phyloP scores from a whole-genome alignment of 2,797 vertebrate genomes.

The Coregonus sp. region DNA sequence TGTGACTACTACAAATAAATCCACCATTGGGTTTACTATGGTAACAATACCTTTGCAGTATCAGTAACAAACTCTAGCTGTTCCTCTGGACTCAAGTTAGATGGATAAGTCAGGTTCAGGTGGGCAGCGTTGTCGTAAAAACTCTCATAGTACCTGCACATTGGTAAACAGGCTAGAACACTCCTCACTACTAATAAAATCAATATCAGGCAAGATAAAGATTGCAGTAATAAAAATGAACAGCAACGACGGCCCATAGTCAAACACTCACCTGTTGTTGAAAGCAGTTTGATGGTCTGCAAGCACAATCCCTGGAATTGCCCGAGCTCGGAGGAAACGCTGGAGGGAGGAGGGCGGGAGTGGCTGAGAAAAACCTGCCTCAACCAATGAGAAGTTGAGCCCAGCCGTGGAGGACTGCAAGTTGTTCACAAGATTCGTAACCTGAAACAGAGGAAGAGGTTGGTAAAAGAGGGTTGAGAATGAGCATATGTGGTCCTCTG shows the following conservation, averaged over 20 bases:
- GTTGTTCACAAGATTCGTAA: conserved; percentile 63
- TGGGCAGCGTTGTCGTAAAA: conserved; percentile 84
- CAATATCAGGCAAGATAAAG: not conserved
- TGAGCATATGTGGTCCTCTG: no score
- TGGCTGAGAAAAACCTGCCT: conserved; percentile 69
- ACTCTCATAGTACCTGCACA: conserved; percentile 88
- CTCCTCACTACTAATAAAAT: not conserved
- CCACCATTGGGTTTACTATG: not conserved
- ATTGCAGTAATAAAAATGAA: not conserved
- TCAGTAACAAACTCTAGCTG: conserved; percentile 79
- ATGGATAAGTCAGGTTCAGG: conserved; percentile 80
- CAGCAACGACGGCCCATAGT: not conserved
- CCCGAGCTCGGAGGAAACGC: conserved; percentile 83
- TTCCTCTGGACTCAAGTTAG: conserved; percentile 78
- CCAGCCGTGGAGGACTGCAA: conserved; percentile 35
- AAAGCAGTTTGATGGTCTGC: conserved; percentile 80
- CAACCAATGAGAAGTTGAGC: conserved; percentile 60
- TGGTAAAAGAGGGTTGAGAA: not conserved
- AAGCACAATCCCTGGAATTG: conserved; percentile 86
- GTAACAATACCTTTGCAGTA: conserved; percentile 77
- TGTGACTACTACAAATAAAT: not conserved
- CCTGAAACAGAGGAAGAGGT: conserved; percentile 64
- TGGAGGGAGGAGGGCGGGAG: conserved; percentile 93
- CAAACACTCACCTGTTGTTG: conserved; percentile 82
- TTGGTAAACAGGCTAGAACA: not conserved